Evolutionary conservation across 1,140 invertebrate genomes (phyloP), one percentile per base, ranked within the genome.

Genomic region (Drepana arcuata): DNA sequence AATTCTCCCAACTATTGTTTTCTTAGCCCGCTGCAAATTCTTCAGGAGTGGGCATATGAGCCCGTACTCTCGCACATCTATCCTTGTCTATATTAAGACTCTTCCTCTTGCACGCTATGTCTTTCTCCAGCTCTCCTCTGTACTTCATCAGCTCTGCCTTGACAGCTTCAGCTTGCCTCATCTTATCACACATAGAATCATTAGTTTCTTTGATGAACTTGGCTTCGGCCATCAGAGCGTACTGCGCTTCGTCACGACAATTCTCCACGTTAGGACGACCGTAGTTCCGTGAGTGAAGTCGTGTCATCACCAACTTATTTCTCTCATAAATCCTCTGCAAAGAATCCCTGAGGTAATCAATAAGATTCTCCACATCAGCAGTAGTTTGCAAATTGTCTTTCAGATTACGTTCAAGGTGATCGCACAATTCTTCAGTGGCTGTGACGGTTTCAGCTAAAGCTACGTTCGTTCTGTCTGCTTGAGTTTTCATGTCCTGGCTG

Each of bases 241-340:
- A 87, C 58, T 93, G 90, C 7, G 89, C 80, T 14, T 74, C 64
- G 64, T 93, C 92, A 24, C 90, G 78, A 59, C 90, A 92, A 55
- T 88, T 92, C 61, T 93, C 92, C 2, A 91, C 88, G 12, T 85
- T 81, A 1, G 89, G 88, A 9, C 89, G 66, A 2, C 85, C 79
- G n/a, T 83, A 74, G 23, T 87, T 84, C 30, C 91, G 84, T 41
- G 88, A 88, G 43, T 90, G 84, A 37, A 94, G 78, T 38, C 92
- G 84, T 0, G 91, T 92, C 74, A 92, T 91, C 2, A 88, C 90
- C 14, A 91, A 86, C 67, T 93, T 93, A 71, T 90, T 86, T 7
- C 87, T 85, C 7, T 86, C 80, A 45, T 93, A 86, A 14, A 91
- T 77, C 54, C 87, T 86, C 31, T 86, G 83, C 2, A 91, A 79